Percentiles rank a stretch among this genome's conserved stretches.
Conservation (phyloP, 2,797 vertebrate genomes). For the Phrynocephalus guinanensis region DNA sequence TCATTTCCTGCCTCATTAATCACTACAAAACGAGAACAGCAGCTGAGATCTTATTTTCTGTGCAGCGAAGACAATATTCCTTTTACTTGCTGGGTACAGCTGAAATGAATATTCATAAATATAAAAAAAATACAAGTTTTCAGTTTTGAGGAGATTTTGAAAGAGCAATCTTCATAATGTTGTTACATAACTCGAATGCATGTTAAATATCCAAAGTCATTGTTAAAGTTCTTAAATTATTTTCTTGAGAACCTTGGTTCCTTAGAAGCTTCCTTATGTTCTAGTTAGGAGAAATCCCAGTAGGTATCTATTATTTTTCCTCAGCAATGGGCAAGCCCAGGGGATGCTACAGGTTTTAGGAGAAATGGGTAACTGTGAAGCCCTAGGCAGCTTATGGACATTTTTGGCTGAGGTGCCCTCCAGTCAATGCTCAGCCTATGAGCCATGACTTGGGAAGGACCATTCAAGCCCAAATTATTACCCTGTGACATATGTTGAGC, state of each 20-base stretch:
- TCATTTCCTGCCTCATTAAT: conserved; percentile 77
- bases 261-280: background rate
- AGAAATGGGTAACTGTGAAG: background rate
- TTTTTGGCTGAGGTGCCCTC: too few species aligned
- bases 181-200: background rate
- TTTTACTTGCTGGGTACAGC: background rate
- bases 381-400: too few species aligned
- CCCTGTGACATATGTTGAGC: too few species aligned
- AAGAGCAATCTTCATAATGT: background rate
- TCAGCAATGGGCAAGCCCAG: background rate
- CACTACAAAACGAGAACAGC: conserved; percentile 63
- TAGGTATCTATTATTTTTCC: background rate
- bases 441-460: too few species aligned
- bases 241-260: background rate
- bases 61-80: conserved; percentile 44
- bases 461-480: too few species aligned
- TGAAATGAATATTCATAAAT: conserved; percentile 13
- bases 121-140: background rate
- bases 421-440: too few species aligned
- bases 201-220: background rate
- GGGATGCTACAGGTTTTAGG: background rate
- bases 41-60: conserved; percentile 57
- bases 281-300: background rate
- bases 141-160: background rate
- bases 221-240: background rate